Evolutionary conservation across 2,797 vertebrate genomes (phyloP), one percentile per base, ranked within the genome.

Genomic region (Mormyrops attenuatus): DNA sequence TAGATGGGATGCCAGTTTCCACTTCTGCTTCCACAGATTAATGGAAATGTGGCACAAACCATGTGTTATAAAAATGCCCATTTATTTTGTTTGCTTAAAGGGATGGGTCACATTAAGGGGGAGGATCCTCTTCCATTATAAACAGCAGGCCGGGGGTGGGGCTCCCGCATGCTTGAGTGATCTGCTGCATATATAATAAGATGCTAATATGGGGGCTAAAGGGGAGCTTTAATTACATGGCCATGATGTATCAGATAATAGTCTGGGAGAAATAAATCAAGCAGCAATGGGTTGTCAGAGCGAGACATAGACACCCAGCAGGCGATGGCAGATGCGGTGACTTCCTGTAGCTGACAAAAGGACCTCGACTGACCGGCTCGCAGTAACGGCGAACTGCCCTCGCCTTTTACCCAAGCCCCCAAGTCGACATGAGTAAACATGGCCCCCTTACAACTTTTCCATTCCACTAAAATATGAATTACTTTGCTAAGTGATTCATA

Each of bases 211-310:
- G 84, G 55, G 52, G 11, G 80, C 52, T 47, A 7, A 22, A 49
- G 77, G 30, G 38, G n/a, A 47, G 82, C 53, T 69, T 86, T 89
- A 47, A 89, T 86, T 86, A 86, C 11, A 49, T 7, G 15, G 38
- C 38, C 44, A 38, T 66, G 49, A 86, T 30, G 13, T 3, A 47
- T 41, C n/a, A 86, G 84, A 69, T 87, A 86, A 69, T n/a, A 57
- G 5, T 30, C 34, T 44, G 47, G 84, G 34, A 7, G 84, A 30
- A 30, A 49, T 20, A 66, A 66, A 89, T 89, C 89, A 86, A 9
- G 20, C 13, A 11, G 5, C 38, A 89, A 22, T 26, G 69, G 49
- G 88, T 15, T 22, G 9, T 84, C 20, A 26, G 22, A 13, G 50
- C 22, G 22, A 5, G 84, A 34, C 60, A 73, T n/a, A 73, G 87